A percentile compares a stretch with the other conserved stretches of the same genome.
Evolutionary conservation across 2,113 vertebrate genomes (phyloP).

Genomic region (Toxostoma redivivum): DNA sequence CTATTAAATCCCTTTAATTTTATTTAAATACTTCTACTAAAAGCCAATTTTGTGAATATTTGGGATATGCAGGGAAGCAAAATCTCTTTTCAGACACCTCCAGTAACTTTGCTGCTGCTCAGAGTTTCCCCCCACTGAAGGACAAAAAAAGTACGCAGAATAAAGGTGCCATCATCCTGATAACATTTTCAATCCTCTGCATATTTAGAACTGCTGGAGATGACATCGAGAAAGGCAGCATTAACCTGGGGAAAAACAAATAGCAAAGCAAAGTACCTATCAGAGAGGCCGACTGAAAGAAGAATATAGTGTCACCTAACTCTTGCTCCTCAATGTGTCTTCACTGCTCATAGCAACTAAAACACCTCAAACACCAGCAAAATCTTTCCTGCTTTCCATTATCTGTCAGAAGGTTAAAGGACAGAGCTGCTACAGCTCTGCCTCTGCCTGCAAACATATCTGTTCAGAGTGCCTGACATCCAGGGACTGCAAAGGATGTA

Average conservation of each 20-base stretch:
- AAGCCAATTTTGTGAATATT: background rate
- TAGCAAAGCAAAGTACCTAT: background rate
- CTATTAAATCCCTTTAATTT: background rate
- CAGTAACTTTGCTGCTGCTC: background rate
- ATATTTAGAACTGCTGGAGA: background rate
- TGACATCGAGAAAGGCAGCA: background rate
- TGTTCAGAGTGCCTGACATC: background rate
- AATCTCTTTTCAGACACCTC: background rate
- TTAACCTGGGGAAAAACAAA: background rate
- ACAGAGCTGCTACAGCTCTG: background rate
- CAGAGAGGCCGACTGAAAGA: background rate
- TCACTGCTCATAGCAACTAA: background rate
- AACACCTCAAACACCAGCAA: background rate
- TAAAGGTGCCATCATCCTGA: background rate
- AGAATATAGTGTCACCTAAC: background rate
- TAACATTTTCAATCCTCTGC: background rate
- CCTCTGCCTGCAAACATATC: background rate
- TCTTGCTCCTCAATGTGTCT: fast-evolving
- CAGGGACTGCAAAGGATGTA: background rate
- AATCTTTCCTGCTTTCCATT: background rate
- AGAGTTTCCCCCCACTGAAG: fast-evolving
- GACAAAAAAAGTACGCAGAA: fast-evolving
- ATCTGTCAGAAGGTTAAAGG: background rate
- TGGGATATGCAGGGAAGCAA: background rate
- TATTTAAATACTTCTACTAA: background rate